These are phyloP conservation scores for Lamprotornis superbus DNA, from an alignment of 2,113 vertebrate genomes.

Conservation along the genomic window DNA sequence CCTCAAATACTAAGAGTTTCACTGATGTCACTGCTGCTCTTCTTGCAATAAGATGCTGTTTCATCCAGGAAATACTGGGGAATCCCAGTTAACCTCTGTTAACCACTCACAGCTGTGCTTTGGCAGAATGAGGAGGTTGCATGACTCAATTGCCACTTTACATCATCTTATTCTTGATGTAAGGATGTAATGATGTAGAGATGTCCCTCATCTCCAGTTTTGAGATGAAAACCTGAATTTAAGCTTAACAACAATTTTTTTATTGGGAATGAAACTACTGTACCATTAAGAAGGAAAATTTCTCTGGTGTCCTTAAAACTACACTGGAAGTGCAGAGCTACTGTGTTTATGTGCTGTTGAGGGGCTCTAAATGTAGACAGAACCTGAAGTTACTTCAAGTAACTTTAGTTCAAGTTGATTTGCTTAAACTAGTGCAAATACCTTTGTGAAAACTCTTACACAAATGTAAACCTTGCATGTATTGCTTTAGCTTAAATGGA, in stretches of 20 bases:
- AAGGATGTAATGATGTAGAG: neutral
- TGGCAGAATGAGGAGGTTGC: neutral
- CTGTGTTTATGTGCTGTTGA: neutral
- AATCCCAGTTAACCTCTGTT: neutral
- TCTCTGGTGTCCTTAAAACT: neutral
- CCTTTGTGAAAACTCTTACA: neutral
- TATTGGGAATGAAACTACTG: neutral
- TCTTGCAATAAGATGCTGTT: neutral
- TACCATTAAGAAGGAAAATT: neutral
- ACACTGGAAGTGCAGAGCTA: neutral
- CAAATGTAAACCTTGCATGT: neutral
- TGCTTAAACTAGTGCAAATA: neutral
- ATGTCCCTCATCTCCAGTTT: neutral
- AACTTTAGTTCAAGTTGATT: neutral
- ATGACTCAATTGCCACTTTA: neutral
- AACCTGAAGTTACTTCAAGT: neutral
- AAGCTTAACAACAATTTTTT: neutral
- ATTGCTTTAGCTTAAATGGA: conserved; percentile 2
- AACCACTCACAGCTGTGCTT: neutral
- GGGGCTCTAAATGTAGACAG: neutral
- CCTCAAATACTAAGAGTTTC: neutral
- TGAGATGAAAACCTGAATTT: neutral
- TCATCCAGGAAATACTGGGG: neutral
- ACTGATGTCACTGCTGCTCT: neutral
- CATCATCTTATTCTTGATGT: neutral